Base-by-base conservation (phyloP, 2,888 invertebrate genomes). In the Cheilosia pagana region DNA sequence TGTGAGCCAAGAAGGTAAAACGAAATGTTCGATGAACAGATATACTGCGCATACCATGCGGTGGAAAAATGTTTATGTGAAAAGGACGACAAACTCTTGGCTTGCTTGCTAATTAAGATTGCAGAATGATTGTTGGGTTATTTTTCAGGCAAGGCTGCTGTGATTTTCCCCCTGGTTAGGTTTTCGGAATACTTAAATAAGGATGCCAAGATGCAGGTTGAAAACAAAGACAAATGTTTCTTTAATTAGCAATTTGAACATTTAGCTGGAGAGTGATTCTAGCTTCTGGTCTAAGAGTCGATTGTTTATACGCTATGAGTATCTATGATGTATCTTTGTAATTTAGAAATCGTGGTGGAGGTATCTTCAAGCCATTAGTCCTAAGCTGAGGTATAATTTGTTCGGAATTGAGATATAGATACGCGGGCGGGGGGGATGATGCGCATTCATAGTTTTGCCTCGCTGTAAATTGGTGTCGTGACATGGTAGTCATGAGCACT, bases 51-150 rank as follows among this genome's bases (percentile, higher is more conserved):
- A 50, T 21, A 8, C 28, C 28, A 8, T 28, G 28, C 28, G 74
- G 48, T 16, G 50, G 41, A 59, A 57, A 68, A 71, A 77, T 74
- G 78, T 75, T 70, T 75, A 67, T 75, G 60, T 35, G 45, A 62
- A 67, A 67, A 63, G 78, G 78, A 83, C 78, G 50, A 71, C 59
- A 39, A 65, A 76, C 70, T 59, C 63, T 78, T 28, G 12, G 21
- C 59, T 53, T 67, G 68, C 48, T 55, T 72, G 85, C 81, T 87
- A 87, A 87, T 87, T 87, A 87, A 87, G 86, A 87, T 85, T 87
- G 85, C 60, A 74, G 65, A 87, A 85, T 81, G 85, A 87, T 87
- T 87, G 70, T 71, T 71, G 71, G 71, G 68, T 68, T 76, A 70
- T 79, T 75, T 87, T 50, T 50, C 23, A 23, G 23, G 14, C 6